Base-by-base conservation (phyloP, 1,140 invertebrate genomes). In the Calliopsis andreniformis region DNA sequence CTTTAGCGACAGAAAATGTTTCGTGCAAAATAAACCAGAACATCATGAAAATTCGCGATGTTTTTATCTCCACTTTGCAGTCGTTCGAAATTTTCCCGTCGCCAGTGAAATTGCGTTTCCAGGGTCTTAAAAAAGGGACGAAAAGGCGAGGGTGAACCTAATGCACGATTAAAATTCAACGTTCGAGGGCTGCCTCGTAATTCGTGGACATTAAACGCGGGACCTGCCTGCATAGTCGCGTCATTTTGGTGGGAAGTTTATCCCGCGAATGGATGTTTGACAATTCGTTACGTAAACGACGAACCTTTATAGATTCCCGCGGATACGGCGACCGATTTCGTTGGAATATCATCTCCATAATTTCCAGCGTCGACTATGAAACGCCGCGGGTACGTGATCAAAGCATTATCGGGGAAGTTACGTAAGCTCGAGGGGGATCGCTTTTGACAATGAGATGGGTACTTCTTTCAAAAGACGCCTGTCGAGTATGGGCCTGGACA, bases 261-360 rank as follows among this genome's bases (percentile, higher is more conserved):
- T 53, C 64, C 16, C 3, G 32, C 2, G 32, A 20, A 23, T 25
- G 23, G 49, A 39, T 67, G 64, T 67, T 67, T 67, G 64, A 55
- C 64, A 55, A 67, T 67, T 67, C 64, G 49, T 67, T 67, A 67
- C 64, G 64, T 28, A 55, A 67, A 42, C 64, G 45, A 53, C 16
- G 49, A 28, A 28, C 49, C n/a, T n/a, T 16, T n/a, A 25, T 35
- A 39, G 49, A 67, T 67, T 51, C 49, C 23, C 32, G 28, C 49
- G 49, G 16, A 51, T 25, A 51, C 32, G 32, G 47, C n/a, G 30
- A 35, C 16, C 64, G 49, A 67, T 67, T 67, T 53, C 32, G 32
- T 42, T 35, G 32, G 64, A 67, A 67, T 67, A 55, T 55, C 35
- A 67, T 67, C 42, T 55, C 64, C 64, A 67, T 67, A 67, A 67